These are phyloP conservation scores for Champsocephalus gunnari DNA, from an alignment of 2,797 vertebrate genomes.

Conservation along the genomic window DNA sequence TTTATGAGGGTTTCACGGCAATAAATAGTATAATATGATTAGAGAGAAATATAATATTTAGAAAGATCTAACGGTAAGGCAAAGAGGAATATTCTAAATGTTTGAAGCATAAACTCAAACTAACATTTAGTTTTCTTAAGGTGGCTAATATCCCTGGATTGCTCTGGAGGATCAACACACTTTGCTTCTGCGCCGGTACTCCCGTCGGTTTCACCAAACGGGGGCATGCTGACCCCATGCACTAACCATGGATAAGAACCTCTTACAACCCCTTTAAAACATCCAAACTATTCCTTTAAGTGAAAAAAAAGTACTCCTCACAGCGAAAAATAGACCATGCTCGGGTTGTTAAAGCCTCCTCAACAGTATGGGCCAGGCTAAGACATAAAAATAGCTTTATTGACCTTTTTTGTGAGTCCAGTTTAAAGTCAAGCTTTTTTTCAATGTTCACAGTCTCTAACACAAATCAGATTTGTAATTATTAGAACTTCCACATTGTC, in stretches of 20 bases:
- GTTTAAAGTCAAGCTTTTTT: background rate
- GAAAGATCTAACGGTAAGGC: background rate
- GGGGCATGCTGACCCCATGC: too few relatives aligned
- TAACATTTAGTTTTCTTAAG: too few relatives aligned
- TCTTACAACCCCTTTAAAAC: too few relatives aligned
- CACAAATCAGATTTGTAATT: conserved; percentile 25
- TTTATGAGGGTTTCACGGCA: too few relatives aligned
- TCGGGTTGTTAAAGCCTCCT: conserved; percentile 7
- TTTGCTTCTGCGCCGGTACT: too few relatives aligned
- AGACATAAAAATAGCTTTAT: conserved; percentile 6
- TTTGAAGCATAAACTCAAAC: too few relatives aligned
- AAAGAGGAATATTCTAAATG: too few relatives aligned
- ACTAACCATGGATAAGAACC: too few relatives aligned
- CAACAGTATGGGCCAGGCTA: conserved; percentile 7
- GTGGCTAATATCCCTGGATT: too few relatives aligned
- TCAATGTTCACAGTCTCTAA: conserved; percentile 12
- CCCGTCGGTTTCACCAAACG: too few relatives aligned
- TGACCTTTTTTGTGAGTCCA: conserved; percentile 14
- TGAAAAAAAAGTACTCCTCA: background rate
- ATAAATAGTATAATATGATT: background rate
- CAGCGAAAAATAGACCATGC: background rate
- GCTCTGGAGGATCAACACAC: too few relatives aligned
- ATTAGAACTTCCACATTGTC: conserved; percentile 12
- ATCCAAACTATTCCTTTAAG: too few relatives aligned
- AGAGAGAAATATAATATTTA: background rate